Conservation (phyloP, 2,888 invertebrate genomes). For the Lepas anatifera region DNA sequence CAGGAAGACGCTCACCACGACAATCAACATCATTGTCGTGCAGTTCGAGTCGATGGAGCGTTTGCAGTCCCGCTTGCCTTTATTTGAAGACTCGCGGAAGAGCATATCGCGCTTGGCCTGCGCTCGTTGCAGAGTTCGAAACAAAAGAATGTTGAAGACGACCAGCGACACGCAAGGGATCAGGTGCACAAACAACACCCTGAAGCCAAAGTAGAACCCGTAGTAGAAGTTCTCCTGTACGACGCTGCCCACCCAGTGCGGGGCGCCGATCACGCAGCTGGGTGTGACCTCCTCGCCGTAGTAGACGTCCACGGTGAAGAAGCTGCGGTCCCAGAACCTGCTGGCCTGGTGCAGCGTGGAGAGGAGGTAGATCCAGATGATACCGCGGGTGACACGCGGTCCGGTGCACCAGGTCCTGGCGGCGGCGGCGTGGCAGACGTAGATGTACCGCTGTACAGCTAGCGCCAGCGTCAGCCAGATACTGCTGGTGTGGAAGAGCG, state of each 20-base stretch:
- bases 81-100: constrained; percentile 42
- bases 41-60: constrained; percentile 66
- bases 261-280: constrained; percentile 34
- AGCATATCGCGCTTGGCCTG: constrained; percentile 63
- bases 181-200: constrained; percentile 85
- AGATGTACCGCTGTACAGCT: constrained; percentile 86
- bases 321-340: constrained; percentile 37
- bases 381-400: constrained; percentile 60
- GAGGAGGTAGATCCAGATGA: constrained; percentile 60
- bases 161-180: constrained; percentile 80
- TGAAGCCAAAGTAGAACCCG: constrained; percentile 66
- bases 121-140: constrained; percentile 71
- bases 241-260: constrained; percentile 52
- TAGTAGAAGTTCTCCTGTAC: constrained; percentile 63
- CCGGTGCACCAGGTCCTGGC: constrained; percentile 60
- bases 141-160: constrained; percentile 73
- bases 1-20: constrained; percentile 71
- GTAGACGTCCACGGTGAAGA: constrained; percentile 20
- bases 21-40: constrained; percentile 75
- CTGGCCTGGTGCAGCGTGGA: constrained; percentile 73
- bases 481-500: constrained; percentile 84
- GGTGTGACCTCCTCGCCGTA: constrained; percentile 26
- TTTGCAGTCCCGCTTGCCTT: constrained; percentile 53
- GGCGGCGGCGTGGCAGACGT: constrained; percentile 82
- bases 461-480: constrained; percentile 85